These are phyloP conservation scores for Camelus dromedarius DNA, from an alignment of 2,113 vertebrate species.

Conservation along the genomic window DNA sequence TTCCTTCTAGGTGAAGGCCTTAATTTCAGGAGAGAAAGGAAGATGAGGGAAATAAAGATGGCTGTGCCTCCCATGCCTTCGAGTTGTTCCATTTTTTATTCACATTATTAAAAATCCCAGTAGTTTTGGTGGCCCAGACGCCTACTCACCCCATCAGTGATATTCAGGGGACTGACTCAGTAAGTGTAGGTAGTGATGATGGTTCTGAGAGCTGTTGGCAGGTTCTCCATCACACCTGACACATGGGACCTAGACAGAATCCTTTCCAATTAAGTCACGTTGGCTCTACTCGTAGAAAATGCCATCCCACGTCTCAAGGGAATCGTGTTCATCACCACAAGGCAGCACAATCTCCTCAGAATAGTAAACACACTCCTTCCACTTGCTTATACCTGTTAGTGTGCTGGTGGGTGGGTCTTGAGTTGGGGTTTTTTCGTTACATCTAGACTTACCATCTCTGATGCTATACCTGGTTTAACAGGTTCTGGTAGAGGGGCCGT, in stretches of 20 bases:
- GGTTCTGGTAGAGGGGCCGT: neutral
- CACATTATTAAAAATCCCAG: neutral
- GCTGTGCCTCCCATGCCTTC: neutral
- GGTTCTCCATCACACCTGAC: neutral
- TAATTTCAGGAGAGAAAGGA: slow-evolving; percentile 10
- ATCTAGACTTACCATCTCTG: neutral
- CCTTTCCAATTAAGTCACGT: neutral
- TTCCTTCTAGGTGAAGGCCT: neutral
- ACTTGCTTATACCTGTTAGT: neutral
- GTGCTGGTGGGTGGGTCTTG: neutral
- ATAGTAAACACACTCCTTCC: neutral
- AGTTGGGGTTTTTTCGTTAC: neutral
- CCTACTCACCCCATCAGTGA: neutral
- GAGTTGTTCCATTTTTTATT: neutral
- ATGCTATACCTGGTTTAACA: neutral
- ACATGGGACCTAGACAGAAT: neutral
- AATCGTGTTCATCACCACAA: neutral
- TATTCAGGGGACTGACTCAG: neutral
- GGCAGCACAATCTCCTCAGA: neutral
- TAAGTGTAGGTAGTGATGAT: neutral
- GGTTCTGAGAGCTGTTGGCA: neutral
- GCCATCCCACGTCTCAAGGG: neutral
- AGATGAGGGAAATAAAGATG: neutral
- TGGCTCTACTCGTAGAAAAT: neutral
- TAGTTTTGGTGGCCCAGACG: neutral